A percentile compares a stretch with the other conserved stretches of the same genome.
Evolutionary conservation across 2,113 vertebrate species (phyloP).

Genomic region (Bungarus multicinctus): DNA sequence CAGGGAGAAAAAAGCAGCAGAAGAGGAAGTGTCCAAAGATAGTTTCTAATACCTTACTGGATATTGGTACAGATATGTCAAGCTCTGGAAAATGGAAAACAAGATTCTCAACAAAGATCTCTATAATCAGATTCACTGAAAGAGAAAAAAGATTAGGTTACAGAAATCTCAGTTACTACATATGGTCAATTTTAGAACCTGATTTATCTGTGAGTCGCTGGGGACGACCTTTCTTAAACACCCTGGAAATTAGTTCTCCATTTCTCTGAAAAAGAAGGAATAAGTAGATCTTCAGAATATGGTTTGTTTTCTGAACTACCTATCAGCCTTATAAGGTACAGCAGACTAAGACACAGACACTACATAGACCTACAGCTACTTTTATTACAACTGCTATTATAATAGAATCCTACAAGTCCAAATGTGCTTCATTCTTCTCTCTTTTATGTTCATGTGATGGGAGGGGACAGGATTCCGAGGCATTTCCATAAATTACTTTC

Average conservation of each 20-base stretch:
- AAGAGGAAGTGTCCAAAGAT: neutral
- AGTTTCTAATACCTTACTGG: neutral
- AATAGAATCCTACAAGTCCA: neutral
- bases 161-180: neutral
- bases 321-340: neutral
- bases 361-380: neutral
- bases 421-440: neutral
- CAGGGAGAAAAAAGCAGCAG: neutral
- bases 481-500: neutral
- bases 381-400: neutral
- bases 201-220: neutral
- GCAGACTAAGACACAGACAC: neutral
- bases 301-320: neutral
- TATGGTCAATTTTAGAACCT: neutral
- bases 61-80: neutral
- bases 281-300: neutral
- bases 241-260: neutral
- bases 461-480: neutral
- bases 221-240: neutral
- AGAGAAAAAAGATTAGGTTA: neutral
- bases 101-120: neutral
- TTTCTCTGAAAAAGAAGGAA: neutral
- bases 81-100: neutral
- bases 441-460: neutral
- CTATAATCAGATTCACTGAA: neutral